Evolutionary conservation across 2,888 invertebrate species (phyloP).

Genomic region (Apamea anceps): DNA sequence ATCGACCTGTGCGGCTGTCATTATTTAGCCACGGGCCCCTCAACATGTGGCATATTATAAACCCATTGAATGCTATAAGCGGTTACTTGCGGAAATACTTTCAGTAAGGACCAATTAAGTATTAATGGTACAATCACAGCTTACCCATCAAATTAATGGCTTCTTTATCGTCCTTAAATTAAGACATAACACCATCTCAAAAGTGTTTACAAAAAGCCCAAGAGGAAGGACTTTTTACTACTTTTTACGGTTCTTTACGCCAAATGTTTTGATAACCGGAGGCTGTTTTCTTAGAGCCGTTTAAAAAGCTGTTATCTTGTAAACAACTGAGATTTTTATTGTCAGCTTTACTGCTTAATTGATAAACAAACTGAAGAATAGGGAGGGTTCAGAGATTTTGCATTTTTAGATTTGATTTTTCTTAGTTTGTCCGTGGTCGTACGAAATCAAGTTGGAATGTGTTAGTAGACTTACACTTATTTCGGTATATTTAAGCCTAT

Average conservation of each 20-base stretch:
- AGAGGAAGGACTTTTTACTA: conserved; percentile 53
- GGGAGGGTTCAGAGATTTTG: conserved; percentile 10
- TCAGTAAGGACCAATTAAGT: conserved; percentile 15
- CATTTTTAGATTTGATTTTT: conserved; percentile 13
- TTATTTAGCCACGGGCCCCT: too few relatives aligned
- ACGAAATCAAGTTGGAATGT: background rate
- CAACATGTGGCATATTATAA: background rate
- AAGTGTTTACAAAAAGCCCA: conserved; percentile 42
- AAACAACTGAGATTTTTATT: conserved; percentile 59
- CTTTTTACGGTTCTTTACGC: conserved; percentile 47
- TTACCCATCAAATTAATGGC: conserved; percentile 40
- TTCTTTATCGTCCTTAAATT: conserved; percentile 54
- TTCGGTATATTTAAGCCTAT: background rate
- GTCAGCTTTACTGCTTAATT: conserved; percentile 54
- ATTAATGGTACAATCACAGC: conserved; percentile 28
- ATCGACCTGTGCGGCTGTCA: too few relatives aligned
- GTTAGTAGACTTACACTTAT: background rate
- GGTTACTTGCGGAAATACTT: conserved; percentile 16
- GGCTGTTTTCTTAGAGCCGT: conserved; percentile 57
- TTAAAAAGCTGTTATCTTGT: conserved; percentile 66
- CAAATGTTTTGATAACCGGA: conserved; percentile 59
- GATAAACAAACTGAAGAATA: conserved; percentile 54
- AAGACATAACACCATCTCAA: conserved; percentile 60
- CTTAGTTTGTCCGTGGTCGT: background rate
- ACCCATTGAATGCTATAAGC: background rate